A percentile compares a stretch with the other conserved stretches of the same genome.
Conservation (phyloP, 2,113 vertebrate species). For the Diphyllodes magnificus region DNA sequence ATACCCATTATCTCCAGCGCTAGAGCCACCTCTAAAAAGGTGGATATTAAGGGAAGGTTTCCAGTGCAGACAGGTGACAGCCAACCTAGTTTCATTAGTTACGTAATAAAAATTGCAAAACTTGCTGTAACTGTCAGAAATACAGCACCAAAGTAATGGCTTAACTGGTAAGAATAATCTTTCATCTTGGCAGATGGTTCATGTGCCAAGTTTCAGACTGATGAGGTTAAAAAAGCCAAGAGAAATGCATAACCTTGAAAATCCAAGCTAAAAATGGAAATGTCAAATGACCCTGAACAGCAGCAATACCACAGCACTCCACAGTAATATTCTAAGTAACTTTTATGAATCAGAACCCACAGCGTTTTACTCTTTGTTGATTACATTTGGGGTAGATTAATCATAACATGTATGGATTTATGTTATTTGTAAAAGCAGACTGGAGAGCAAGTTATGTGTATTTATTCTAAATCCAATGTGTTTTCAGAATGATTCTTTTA, state of each 20-base stretch:
- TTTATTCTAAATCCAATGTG: conserved; percentile 5
- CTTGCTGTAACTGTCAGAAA: conserved; percentile 14
- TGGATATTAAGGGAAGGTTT: not conserved
- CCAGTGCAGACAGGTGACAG: not conserved
- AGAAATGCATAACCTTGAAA: conserved; percentile 4
- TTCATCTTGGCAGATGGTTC: not conserved
- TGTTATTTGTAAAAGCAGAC: conserved; percentile 17
- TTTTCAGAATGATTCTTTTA: conserved; percentile 53
- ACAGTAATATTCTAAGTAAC: not conserved
- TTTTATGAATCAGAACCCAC: not conserved
- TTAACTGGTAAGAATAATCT: conserved; percentile 1
- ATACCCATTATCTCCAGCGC: not conserved
- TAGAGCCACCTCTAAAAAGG: not conserved
- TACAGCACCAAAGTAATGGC: not conserved
- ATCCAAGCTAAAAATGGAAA: not conserved
- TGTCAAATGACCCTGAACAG: not conserved
- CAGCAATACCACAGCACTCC: not conserved
- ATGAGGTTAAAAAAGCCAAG: not conserved
- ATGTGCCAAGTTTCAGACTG: not conserved
- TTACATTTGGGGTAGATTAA: not conserved
- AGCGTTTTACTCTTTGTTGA: not conserved
- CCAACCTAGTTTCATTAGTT: conserved; percentile 22
- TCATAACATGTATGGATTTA: not conserved
- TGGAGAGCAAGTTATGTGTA: not conserved
- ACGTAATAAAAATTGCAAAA: not conserved